Evolutionary conservation across 37 sponge, comb jelly and placozoan species (phyloP).

Genomic region (Mnemiopsis leidyi): DNA sequence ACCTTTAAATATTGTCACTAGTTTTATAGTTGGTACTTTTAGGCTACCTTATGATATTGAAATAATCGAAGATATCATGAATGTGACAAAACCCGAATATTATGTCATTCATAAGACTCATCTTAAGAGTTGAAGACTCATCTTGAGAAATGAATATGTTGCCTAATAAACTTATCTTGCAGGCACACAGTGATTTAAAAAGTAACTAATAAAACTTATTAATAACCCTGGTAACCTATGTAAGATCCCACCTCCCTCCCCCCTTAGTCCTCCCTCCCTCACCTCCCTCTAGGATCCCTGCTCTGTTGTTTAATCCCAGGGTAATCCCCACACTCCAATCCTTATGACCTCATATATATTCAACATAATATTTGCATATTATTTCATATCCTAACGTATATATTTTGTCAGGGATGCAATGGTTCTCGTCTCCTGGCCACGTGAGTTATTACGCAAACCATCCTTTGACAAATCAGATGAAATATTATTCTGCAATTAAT

Average conservation of each 20-base stretch:
- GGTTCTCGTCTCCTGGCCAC: not conserved
- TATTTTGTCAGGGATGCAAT: not conserved
- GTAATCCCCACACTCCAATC: not conserved
- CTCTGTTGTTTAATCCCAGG: not conserved
- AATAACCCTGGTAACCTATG: not conserved
- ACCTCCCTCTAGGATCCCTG: not conserved
- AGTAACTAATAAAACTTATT: not conserved
- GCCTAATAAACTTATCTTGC: no score
- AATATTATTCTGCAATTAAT: not conserved
- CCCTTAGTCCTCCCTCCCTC: not conserved
- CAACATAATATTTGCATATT: not conserved
- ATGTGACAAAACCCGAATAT: no score
- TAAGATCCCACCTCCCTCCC: not conserved
- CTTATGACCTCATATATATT: not conserved
- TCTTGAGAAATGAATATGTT: no score
- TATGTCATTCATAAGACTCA: no score
- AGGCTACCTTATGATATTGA: no score
- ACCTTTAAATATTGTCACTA: no score
- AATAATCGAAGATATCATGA: no score
- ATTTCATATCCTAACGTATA: not conserved
- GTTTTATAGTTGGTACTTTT: no score
- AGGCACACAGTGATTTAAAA: not conserved
- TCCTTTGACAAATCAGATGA: not conserved
- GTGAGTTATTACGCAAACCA: not conserved
- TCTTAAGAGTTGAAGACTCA: no score